These are phyloP conservation scores for Coenobita brevimanus DNA, from an alignment of 1,140 invertebrate genomes.

Conservation along the genomic window DNA sequence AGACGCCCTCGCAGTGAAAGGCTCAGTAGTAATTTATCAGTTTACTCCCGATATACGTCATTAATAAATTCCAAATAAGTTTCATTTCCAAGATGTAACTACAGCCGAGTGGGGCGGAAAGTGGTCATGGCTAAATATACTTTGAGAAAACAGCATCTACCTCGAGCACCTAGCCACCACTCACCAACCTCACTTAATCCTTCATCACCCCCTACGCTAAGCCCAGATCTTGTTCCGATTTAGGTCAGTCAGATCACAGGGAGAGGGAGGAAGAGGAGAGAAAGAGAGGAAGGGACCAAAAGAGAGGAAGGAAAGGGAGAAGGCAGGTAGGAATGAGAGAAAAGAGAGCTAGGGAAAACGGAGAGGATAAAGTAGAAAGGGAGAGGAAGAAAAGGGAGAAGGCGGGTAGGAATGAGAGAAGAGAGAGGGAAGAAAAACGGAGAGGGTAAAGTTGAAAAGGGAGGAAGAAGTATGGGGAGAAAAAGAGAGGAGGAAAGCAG, in stretches of 20 bases:
- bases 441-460: background rate
- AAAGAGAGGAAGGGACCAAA: too few species aligned
- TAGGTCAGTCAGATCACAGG: constrained; percentile 8
- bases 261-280: background rate
- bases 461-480: background rate
- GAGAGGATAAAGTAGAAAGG: background rate
- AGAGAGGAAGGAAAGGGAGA: too few species aligned
- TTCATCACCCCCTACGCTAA: background rate
- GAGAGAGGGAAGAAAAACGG: background rate
- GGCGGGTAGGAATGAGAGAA: background rate
- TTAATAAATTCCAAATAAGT: too few species aligned
- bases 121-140: too few species aligned
- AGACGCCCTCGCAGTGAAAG: too few species aligned
- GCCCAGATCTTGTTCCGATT: background rate
- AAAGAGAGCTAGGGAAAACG: too few species aligned
- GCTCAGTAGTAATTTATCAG: too few species aligned
- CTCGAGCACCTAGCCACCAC: background rate
- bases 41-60: too few species aligned
- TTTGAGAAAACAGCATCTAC: too few species aligned
- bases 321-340: too few species aligned
- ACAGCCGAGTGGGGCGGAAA: too few species aligned
- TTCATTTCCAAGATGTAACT: too few species aligned
- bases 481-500: background rate
- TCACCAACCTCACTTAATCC: background rate
- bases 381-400: background rate